Conservation (phyloP, 2,797 vertebrate species). For the Dallia pectoralis region DNA sequence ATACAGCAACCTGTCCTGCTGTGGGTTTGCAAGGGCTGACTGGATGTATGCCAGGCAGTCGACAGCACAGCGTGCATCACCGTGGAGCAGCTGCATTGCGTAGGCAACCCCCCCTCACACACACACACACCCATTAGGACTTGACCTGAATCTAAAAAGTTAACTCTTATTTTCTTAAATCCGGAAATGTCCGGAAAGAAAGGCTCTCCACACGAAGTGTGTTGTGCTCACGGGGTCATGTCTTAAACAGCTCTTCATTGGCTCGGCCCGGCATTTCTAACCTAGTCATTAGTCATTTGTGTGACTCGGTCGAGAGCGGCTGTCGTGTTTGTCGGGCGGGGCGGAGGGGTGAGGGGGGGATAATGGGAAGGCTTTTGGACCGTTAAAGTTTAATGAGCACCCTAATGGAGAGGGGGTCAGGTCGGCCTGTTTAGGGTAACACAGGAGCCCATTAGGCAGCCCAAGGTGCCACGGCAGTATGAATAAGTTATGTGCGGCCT, state of each 20-base stretch:
- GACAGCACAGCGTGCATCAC: not conserved
- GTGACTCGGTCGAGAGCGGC: not conserved
- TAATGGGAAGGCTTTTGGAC: constrained; percentile 10
- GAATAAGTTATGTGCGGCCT: constrained; percentile 27
- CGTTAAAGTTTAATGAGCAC: constrained; percentile 26
- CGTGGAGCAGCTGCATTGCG: not conserved
- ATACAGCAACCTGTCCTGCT: not conserved
- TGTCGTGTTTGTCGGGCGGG: not conserved
- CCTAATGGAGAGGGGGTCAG: constrained; percentile 9
- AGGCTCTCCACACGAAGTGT: not conserved
- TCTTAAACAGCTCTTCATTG: not conserved
- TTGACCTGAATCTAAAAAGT: constrained; percentile 6
- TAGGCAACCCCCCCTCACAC: not conserved
- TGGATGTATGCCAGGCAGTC: not conserved
- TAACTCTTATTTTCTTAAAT: not conserved
- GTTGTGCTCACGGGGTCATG: not conserved
- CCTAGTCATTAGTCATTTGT: not conserved
- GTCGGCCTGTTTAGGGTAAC: constrained; percentile 22
- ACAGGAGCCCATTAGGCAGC: constrained; percentile 29
- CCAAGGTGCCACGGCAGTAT: constrained; percentile 28
- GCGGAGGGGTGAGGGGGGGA: too few species aligned
- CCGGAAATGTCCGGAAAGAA: not conserved
- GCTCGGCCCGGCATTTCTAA: not conserved
- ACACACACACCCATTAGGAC: not conserved
- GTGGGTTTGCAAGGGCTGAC: not conserved